A percentile compares a stretch with the other conserved stretches of the same genome.
phyloP scores from a whole-genome alignment of 2,888 invertebrate genomes.

The Hyalella azteca region DNA sequence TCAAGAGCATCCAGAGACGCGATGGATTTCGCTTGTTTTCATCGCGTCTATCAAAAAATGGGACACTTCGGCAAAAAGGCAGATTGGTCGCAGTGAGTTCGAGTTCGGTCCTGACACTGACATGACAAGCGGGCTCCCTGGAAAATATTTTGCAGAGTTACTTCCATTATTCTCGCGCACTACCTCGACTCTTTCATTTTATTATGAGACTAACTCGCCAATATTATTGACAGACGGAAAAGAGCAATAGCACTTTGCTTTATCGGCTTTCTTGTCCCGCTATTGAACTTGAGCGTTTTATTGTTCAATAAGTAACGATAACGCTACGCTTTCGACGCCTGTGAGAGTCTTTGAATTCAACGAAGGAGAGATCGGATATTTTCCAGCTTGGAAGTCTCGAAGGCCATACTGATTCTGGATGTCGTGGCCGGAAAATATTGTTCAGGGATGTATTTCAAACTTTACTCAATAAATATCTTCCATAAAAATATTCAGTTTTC shows the following conservation, averaged over 20 bases:
- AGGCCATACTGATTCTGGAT: no score
- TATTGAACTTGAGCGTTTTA: constrained; percentile 14
- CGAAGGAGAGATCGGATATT: no score
- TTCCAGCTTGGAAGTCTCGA: no score
- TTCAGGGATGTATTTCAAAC: no score
- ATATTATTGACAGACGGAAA: constrained; percentile 28
- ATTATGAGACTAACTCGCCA: constrained; percentile 24
- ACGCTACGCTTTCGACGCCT: neutral
- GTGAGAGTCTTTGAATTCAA: no score
- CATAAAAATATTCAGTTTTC: no score
- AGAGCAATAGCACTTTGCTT: constrained; percentile 18
- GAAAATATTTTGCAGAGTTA: constrained; percentile 17
- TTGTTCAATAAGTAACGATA: constrained; percentile 17
- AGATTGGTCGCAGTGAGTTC: constrained; percentile 7
- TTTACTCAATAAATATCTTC: no score
- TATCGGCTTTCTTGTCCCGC: neutral
- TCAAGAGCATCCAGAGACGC: neutral
- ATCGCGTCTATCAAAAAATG: constrained; percentile 24
- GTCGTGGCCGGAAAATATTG: no score
- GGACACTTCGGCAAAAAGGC: neutral
- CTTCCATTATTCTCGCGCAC: constrained; percentile 13
- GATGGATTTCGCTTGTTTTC: constrained; percentile 24
- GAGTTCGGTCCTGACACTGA: constrained; percentile 20
- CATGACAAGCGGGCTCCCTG: constrained; percentile 9
- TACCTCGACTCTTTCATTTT: constrained; percentile 30